Base-by-base conservation (phyloP, 2,888 invertebrate species). In the Dromius quadrimaculatus region DNA sequence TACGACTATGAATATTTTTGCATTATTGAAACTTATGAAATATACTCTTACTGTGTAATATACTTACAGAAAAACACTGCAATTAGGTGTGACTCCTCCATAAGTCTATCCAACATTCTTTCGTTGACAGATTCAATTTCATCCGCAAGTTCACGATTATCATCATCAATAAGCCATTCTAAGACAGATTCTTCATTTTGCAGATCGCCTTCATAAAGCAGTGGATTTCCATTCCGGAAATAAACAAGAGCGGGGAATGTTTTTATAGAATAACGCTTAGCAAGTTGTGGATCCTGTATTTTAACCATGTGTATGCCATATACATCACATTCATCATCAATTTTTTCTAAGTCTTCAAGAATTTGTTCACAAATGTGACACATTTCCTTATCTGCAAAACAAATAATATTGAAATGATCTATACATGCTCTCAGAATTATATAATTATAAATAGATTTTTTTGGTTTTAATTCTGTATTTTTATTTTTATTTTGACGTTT, bases 271-370 rank as follows among this genome's bases (percentile, higher is more conserved):
- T 96, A 96, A 76, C 95, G 87, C 81, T 95, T 96, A 3, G 96
- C 95, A 71, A 96, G 82, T 78, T 93, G 93, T 0, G 93, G 92
- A 84, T 96, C 96, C 82, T 93, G 93, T 77, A 96, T 95, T 80
- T 95, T 92, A 0, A 96, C 96, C 89, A 96, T 90, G 76, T 95
- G 94, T 76, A 96, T 96, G 57, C 96, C 96, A 80, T 92, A 96
- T 0, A 94, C 92, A 79, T 95, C 95, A 78, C 93, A 94, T 81
- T 95, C 95, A 78, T 95, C 95, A 79, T 95, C 95, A 74, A 96
- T 91, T 74, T 91, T 87, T 80, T 96, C 96, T 71, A 96, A 82
- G 71, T 93, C 94, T 78, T 94, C 93, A 71, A 96, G 84, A 75
- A 95, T 94, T 78, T 92, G 90, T 79, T 96, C 95, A 80, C 96